These are phyloP conservation scores for Calidris pygmaea DNA, from an alignment of 2,113 vertebrate species.

Conservation along the genomic window DNA sequence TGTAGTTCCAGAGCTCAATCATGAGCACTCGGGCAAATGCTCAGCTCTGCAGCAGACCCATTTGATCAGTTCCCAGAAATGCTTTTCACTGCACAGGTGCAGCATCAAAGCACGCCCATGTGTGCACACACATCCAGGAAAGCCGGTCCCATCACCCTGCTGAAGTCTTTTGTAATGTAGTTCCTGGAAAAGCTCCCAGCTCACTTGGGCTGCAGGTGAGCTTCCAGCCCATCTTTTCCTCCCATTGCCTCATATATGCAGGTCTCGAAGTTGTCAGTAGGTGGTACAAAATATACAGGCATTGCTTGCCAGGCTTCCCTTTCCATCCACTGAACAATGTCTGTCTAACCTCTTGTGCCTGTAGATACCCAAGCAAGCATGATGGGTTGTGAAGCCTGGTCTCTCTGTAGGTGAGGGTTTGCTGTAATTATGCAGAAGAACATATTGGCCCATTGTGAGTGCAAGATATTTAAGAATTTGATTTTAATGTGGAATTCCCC, in stretches of 20 bases:
- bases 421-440: background rate
- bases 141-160: background rate
- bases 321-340: background rate
- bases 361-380: background rate
- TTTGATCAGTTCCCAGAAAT: background rate
- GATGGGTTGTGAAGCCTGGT: background rate
- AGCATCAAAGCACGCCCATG: accelerated
- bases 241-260: background rate
- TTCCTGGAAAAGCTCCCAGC: background rate
- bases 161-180: background rate
- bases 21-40: accelerated
- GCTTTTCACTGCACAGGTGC: background rate
- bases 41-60: background rate
- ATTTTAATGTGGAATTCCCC: background rate
- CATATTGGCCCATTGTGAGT: background rate
- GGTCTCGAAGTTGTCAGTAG: background rate
- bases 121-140: accelerated
- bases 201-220: background rate
- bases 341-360: background rate
- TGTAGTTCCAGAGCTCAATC: background rate
- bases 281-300: background rate
- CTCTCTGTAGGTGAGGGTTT: background rate
- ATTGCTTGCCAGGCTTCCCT: background rate
- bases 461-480: background rate
- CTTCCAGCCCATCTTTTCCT: background rate